Base-by-base conservation (phyloP, 2,888 invertebrate genomes). In the Cinara cedri region DNA sequence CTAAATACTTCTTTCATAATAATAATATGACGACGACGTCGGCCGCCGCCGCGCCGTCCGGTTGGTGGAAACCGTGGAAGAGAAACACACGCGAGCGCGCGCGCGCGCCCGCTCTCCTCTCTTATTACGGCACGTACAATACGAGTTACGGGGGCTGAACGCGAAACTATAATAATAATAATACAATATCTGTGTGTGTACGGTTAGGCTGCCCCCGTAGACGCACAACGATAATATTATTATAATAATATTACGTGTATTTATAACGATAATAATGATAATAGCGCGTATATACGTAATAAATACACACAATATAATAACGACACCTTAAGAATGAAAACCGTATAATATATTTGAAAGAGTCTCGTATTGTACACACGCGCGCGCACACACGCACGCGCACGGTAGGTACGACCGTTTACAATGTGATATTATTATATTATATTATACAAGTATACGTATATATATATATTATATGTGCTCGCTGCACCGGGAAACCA, bases 331-430 rank as follows among this genome's bases (percentile, higher is more conserved):
- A 60, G 78, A 70, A 78, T 78, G 44, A 54, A 74, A 62, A 62
- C 16, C 63, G 74, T 65, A 75, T 75, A n/a, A n/a, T n/a, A n/a
- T n/a, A n/a, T n/a, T n/a, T 75, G 74, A 75, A 75, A 75, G 54
- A 65, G 21, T 42, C n/a, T n/a, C n/a, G n/a, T n/a, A n/a, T n/a
- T n/a, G n/a, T n/a, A 16, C 8, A 44, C 9, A 3, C 14, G 34
- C 44, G 55, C 14, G 44, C 24, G 46, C 60, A 57, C 60, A 72
- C 70, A 55, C n/a, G n/a, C n/a, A n/a, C n/a, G n/a, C n/a, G n/a
- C n/a, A 71, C 42, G 63, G 24, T n/a, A 63, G 42, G 42, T 19
- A n/a, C 51, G 14, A 14, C 24, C 26, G 26, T 57, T 21, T 57
- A 21, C 21, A 60, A 24, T 26, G 26, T 16, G 26, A 60, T 60